Conservation (phyloP, 2,797 vertebrate species). For the Avahi laniger region DNA sequence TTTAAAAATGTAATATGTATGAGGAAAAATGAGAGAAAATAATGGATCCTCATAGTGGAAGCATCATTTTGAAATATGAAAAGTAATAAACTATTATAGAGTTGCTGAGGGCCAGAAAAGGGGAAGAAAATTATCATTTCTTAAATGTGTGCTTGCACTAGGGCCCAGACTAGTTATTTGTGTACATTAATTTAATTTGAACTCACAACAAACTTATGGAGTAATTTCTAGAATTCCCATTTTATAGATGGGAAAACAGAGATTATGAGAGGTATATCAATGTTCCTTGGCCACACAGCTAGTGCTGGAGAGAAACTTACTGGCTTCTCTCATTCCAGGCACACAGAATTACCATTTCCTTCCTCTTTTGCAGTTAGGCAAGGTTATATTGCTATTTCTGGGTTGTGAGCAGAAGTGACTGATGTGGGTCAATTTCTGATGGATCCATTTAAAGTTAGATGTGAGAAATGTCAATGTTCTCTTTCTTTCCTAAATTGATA, state of each 20-base stretch:
- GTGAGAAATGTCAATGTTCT: not conserved
- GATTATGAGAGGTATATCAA: not conserved
- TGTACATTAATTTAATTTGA: not conserved
- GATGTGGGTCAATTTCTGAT: not conserved
- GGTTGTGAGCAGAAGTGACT: not conserved
- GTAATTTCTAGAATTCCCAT: not conserved
- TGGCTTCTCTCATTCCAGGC: not conserved
- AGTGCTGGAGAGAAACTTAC: not conserved
- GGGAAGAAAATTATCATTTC: not conserved
- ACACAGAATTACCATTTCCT: not conserved
- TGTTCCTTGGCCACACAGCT: not conserved
- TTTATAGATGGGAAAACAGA: not conserved
- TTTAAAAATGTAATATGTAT: not conserved
- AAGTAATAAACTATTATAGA: not conserved
- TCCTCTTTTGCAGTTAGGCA: rapidly evolving
- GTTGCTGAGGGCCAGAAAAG: not conserved
- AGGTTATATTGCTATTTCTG: not conserved
- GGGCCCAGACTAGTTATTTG: not conserved
- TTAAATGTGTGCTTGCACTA: not conserved
- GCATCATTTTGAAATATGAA: not conserved
- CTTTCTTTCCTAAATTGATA: not conserved
- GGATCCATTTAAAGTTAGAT: not conserved
- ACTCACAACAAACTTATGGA: not conserved
- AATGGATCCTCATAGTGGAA: not conserved
- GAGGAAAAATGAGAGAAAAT: not conserved